Conservation (phyloP, 2,888 invertebrate species). For the Atherix ibis region DNA sequence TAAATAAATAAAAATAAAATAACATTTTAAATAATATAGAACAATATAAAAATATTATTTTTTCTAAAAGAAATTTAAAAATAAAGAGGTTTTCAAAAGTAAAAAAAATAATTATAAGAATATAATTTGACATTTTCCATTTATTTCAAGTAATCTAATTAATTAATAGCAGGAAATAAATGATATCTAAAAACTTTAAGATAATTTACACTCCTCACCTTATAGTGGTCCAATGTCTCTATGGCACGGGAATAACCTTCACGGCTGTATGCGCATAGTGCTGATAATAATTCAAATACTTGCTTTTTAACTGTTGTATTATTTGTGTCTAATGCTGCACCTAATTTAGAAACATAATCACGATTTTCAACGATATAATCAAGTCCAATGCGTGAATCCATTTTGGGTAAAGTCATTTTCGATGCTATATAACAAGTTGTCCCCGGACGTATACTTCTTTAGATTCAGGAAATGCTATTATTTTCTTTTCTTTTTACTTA, state of each 20-base stretch:
- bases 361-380: slow-evolving; percentile 90
- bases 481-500: too few species aligned
- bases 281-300: slow-evolving; percentile 88
- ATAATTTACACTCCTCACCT: slow-evolving; percentile 41
- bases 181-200: too few species aligned
- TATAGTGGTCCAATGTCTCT: slow-evolving; percentile 82
- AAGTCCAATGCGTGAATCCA: slow-evolving; percentile 87
- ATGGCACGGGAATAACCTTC: slow-evolving; percentile 77
- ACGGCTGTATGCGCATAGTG: slow-evolving; percentile 83
- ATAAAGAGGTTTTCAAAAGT: too few species aligned
- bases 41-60: background rate
- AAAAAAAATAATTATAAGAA: too few species aligned
- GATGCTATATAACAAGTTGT: too few species aligned
- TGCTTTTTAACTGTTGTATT: slow-evolving; percentile 89
- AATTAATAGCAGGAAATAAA: too few species aligned
- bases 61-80: too few species aligned
- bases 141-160: too few species aligned
- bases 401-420: slow-evolving; percentile 25
- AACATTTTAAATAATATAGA: background rate
- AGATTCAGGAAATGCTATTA: too few species aligned
- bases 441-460: too few species aligned
- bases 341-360: slow-evolving; percentile 80
- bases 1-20: slow-evolving; percentile 8
- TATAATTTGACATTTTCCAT: too few species aligned
- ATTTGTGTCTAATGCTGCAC: slow-evolving; percentile 80